Percentiles rank a stretch among this genome's conserved stretches.
Evolutionary conservation across 2,113 vertebrate species (phyloP).

Genomic region (Phrynosoma blainvillii): DNA sequence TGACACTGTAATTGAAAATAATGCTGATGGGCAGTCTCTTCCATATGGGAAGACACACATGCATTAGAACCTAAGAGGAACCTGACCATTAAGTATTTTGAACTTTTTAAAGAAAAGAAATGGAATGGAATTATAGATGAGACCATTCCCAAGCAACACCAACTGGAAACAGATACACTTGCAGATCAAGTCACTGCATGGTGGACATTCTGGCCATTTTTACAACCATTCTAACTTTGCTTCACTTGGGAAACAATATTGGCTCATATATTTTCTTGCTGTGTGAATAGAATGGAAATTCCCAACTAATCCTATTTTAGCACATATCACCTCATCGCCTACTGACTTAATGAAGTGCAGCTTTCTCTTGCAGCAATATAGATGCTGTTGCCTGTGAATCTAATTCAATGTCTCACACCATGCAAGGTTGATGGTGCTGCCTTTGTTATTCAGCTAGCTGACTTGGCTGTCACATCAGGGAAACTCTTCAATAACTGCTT

Average conservation of each 20-base stretch:
- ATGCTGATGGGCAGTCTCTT: no score
- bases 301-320: neutral
- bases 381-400: neutral
- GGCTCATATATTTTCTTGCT: neutral
- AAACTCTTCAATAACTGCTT: constrained; percentile 32
- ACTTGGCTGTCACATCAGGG: neutral
- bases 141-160: neutral
- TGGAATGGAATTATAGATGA: neutral
- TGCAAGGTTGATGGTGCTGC: neutral
- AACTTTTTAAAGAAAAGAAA: neutral
- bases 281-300: constrained; percentile 2
- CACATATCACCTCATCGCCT: neutral
- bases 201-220: neutral
- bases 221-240: neutral
- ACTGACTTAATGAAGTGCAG: constrained; percentile 18
- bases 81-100: neutral
- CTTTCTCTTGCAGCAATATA: constrained; percentile 14
- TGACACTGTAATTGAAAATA: no score
- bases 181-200: neutral
- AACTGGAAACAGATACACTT: neutral
- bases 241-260: neutral
- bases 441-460: constrained; percentile 8
- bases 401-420: neutral
- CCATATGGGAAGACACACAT: no score
- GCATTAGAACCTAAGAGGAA: no score